Evolutionary conservation across 2,797 vertebrate genomes (phyloP), one percentile per base, ranked within the genome.

Genomic region (Leontopithecus rosalia): DNA sequence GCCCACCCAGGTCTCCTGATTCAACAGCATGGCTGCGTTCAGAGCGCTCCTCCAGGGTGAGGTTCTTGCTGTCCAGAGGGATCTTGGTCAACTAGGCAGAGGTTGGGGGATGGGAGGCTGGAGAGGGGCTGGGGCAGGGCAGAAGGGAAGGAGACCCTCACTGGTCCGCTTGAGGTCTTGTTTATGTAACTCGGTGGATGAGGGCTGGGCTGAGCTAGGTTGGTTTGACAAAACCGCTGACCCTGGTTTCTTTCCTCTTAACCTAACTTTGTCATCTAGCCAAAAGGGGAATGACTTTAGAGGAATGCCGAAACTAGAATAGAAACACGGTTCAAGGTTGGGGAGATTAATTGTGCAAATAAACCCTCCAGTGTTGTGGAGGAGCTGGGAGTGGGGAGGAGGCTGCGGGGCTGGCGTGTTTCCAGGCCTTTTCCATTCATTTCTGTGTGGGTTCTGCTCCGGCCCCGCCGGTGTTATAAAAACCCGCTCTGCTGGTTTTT

Each of bases 141-240:
- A 28, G 41, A 9, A 4, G 36, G 30, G 57, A 24, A 28, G 67
- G 30, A 64, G 82, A 14, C 5, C 50, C 70, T 39, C 1, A 3
- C 30, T 2, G 0, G 0, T 15, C 10, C 1, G 6, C 73, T 24
- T 48, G 33, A 3, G 20, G 11, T 10, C 36, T 77, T 4, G 52
- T 26, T 76, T 57, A 4, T 2, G 5, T 58, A 13, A 9, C 22
- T 57, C 43, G 33, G 4, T n/a, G 48, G 41, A 13, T 7, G 12
- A 10, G 17, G n/a, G 39, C 64, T 1, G 0, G 80, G 15, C n/a
- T 57, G 55, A 15, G 57, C 24, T 7, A 41, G 41, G 19, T 46
- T 5, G 14, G 11, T 30, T 30, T 46, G 57, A 33, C 39, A 46
- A 24, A n/a, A 76, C n/a, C 30, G 7, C 24, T 12, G 41, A 46